Evolutionary conservation across 1,140 invertebrate genomes (phyloP).

Genomic region (Drosophila truncata): DNA sequence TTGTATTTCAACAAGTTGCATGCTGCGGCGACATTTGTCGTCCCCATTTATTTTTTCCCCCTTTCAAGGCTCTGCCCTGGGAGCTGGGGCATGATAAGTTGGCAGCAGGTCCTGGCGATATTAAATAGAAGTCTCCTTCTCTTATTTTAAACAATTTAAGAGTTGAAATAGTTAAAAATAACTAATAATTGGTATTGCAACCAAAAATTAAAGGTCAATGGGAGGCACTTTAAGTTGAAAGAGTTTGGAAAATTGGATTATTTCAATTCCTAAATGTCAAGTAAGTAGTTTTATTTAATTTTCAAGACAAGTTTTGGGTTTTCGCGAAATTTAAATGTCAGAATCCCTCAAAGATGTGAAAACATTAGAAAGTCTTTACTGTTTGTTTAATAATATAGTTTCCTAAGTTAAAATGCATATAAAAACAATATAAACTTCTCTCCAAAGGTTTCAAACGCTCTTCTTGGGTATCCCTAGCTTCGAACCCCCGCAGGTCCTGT

Average conservation of each 20-base stretch:
- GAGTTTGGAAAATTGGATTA: background rate
- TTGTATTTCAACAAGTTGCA: conserved; percentile 46
- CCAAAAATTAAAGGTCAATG: background rate
- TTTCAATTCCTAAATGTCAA: background rate
- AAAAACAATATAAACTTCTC: background rate
- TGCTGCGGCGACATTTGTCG: conserved; percentile 41
- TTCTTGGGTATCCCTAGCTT: background rate
- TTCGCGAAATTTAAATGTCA: too few relatives aligned
- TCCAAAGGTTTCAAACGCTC: background rate
- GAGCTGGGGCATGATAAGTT: conserved; percentile 14
- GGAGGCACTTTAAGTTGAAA: background rate
- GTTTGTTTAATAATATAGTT: background rate
- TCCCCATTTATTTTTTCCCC: conserved; percentile 10
- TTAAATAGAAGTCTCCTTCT: too few relatives aligned
- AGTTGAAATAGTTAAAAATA: too few relatives aligned
- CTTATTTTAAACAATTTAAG: too few relatives aligned
- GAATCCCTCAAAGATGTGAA: too few relatives aligned
- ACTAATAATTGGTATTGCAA: background rate
- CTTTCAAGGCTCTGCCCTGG: conserved; percentile 7
- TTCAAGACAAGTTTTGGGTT: background rate
- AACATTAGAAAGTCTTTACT: too few relatives aligned
- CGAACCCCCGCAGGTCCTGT: background rate
- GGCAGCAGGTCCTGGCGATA: conserved; percentile 12
- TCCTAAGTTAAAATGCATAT: background rate
- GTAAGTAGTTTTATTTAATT: too few relatives aligned